Base-by-base conservation (phyloP, 2,888 invertebrate species). In the Brenthis ino region DNA sequence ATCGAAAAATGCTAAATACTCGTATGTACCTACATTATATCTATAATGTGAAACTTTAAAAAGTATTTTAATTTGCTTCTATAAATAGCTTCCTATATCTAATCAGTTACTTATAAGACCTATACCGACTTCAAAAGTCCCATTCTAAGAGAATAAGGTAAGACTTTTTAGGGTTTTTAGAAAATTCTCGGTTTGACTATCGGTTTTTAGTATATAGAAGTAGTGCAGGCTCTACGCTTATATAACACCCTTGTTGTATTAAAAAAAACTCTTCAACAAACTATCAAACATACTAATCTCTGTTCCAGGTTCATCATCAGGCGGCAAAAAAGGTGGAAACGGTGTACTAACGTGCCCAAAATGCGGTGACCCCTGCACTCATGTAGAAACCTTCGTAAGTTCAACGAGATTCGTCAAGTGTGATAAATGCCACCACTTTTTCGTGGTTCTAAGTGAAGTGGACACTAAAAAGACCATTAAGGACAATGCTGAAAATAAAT, bases 341-440 rank as follows among this genome's bases (percentile, higher is more conserved):
- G 91, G 92, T 1, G 95, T 96, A 51, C 93, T 98, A 28, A 96
- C 96, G n/a, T 99, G 99, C 83, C 99, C 99, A 3, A 98, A 98
- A 88, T 99, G 99, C 87, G 98, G 98, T 2, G 98, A 98, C 88
- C 97, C 98, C n/a, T 99, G 98, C 89, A 98, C 98, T 2, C 98
- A 98, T 88, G 98, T 99, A 70, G 98, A 98, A 91, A 98, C 98
- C 3, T 98, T 99, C 93, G 98, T 99, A 79, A 98, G 98, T 94
- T 98, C 98, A 64, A 98, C 98, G 57, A 95, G 98, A 77, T 99
- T 99, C 91, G 99, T 99, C 51, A 99, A 98, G 91, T 99, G 99
- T 91, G 98, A 99, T 88, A 99, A 98, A 87, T 99, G 99, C 84
- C 98, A 98, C 89, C 98, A 99, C 86, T 99, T 99, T 93, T 99